Conservation (phyloP, 2,113 vertebrate species). For the Morone saxatilis region DNA sequence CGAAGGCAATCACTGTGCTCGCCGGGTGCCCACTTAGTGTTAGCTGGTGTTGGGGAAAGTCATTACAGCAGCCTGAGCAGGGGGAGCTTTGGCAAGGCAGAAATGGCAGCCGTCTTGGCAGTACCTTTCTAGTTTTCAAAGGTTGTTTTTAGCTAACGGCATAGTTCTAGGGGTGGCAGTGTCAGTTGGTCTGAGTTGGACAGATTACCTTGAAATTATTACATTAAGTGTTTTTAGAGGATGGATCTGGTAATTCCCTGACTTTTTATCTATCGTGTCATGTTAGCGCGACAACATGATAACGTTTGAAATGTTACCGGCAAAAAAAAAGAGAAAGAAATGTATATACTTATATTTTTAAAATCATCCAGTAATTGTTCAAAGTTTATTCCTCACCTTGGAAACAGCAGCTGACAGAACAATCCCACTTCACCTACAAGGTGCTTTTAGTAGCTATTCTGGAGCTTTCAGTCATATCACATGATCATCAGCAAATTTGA, state of each 20-base stretch:
- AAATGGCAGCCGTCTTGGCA: constrained; percentile 28
- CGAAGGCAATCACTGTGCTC: constrained; percentile 49
- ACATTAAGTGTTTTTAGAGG: neutral
- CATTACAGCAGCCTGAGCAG: constrained; percentile 49
- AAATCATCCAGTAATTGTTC: neutral
- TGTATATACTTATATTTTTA: neutral
- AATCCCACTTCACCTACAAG: neutral
- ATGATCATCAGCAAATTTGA: no score
- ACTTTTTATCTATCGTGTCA: neutral
- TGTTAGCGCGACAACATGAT: neutral
- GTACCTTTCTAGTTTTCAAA: constrained; percentile 32
- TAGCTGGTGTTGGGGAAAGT: constrained; percentile 39
- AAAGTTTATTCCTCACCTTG: neutral
- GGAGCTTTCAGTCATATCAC: neutral
- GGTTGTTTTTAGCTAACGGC: constrained; percentile 15
- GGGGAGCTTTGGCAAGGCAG: constrained; percentile 20
- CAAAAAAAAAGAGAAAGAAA: neutral
- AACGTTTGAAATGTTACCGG: neutral
- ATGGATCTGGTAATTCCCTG: neutral
- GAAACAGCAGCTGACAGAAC: neutral
- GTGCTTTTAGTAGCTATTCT: neutral
- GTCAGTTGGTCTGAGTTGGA: neutral
- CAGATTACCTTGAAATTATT: neutral
- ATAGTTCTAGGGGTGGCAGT: constrained; percentile 2
- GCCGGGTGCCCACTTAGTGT: constrained; percentile 49